Conservation (phyloP, 2,888 invertebrate species). For the Luperina nickerlii region DNA sequence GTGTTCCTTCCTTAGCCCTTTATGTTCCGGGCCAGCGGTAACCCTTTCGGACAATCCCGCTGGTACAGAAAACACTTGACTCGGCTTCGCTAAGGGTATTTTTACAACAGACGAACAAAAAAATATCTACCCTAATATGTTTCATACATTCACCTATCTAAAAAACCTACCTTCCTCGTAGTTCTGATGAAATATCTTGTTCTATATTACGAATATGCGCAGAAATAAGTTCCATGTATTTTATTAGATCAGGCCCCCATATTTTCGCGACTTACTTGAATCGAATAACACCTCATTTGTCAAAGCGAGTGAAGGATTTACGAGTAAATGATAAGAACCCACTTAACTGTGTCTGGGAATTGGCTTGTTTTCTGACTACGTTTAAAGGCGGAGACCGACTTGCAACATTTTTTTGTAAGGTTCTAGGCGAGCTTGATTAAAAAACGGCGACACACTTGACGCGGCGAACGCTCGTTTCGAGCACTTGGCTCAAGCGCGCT, state of each 20-base stretch:
- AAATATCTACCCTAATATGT: not conserved
- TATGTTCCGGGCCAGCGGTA: no score
- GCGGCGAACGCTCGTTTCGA: no score
- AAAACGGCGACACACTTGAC: not conserved
- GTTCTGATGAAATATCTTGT: constrained; percentile 29
- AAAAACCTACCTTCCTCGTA: constrained; percentile 5
- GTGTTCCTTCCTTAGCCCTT: no score
- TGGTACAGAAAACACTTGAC: not conserved
- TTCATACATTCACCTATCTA: not conserved
- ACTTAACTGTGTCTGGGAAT: constrained; percentile 42
- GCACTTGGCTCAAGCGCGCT: no score
- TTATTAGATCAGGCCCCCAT: constrained; percentile 29
- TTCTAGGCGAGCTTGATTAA: not conserved
- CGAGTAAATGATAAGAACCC: constrained; percentile 55
- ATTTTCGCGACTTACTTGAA: constrained; percentile 44
- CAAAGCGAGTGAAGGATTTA: constrained; percentile 54
- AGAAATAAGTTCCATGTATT: constrained; percentile 38
- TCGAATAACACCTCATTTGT: constrained; percentile 59
- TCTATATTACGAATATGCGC: constrained; percentile 14
- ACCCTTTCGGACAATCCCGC: no score
- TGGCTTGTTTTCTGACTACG: constrained; percentile 12
- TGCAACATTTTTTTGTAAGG: not conserved
- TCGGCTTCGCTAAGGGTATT: not conserved
- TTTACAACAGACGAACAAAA: not conserved
- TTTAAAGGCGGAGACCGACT: constrained; percentile 7